Conservation (phyloP, 2,888 invertebrate species). For the Allolobophora icterica region DNA sequence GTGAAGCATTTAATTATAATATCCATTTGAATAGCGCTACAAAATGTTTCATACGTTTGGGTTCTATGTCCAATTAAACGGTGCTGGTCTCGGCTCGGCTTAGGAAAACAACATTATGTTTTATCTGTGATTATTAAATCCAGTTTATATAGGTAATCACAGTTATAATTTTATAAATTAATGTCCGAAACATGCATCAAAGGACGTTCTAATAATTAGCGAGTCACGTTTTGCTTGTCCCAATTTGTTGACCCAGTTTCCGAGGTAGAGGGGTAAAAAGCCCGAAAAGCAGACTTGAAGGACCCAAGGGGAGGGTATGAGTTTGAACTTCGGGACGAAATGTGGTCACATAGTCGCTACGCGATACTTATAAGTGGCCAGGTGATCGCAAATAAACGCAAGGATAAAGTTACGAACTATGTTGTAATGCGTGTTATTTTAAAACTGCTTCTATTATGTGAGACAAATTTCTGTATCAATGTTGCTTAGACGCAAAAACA, state of each 20-base stretch:
- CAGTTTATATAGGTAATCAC: neutral
- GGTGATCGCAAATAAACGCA: neutral
- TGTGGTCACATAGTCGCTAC: neutral
- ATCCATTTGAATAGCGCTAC: no score
- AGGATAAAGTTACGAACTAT: neutral
- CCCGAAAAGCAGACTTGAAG: neutral
- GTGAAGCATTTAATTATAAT: no score
- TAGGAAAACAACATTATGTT: neutral
- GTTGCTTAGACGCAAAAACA: neutral
- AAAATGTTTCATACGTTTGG: no score
- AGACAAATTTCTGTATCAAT: neutral
- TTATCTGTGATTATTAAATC: neutral
- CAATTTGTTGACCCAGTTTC: slow-evolving; percentile 8
- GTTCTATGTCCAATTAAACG: no score
- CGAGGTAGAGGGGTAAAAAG: neutral
- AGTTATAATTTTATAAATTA: neutral
- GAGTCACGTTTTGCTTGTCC: neutral
- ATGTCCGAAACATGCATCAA: neutral
- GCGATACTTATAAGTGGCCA: neutral
- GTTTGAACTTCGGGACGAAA: neutral
- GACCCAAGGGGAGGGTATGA: neutral
- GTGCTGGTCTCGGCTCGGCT: neutral
- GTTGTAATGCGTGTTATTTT: neutral
- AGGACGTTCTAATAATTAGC: slow-evolving; percentile 7
- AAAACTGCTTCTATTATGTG: neutral